These are phyloP conservation scores for Drosophila flavopinicola DNA, from an alignment of 2,888 invertebrate genomes.

Conservation along the genomic window DNA sequence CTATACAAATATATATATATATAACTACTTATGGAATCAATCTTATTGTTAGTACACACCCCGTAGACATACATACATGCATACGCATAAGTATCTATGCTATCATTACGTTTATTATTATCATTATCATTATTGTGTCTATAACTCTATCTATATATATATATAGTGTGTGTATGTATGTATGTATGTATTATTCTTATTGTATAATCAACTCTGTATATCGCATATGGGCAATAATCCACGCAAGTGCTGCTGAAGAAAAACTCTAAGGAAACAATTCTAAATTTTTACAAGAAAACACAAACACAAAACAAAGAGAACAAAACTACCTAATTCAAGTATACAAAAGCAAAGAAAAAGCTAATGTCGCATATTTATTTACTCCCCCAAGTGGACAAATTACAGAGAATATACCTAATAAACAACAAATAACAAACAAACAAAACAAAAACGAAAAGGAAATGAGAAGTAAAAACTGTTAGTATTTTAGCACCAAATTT, in stretches of 20 bases:
- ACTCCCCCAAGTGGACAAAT: slow-evolving; percentile 39
- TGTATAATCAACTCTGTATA: slow-evolving; percentile 56
- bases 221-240: slow-evolving; percentile 66
- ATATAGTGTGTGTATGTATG: slow-evolving; percentile 34
- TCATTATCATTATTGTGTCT: slow-evolving; percentile 49
- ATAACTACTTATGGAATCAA: slow-evolving; percentile 45
- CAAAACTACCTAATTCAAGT: slow-evolving; percentile 63
- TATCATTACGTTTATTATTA: slow-evolving; percentile 55
- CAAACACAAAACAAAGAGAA: slow-evolving; percentile 52
- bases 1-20: slow-evolving; percentile 21
- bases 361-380: slow-evolving; percentile 60
- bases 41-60: slow-evolving; percentile 60
- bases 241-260: slow-evolving; percentile 79
- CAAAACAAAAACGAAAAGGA: slow-evolving; percentile 20
- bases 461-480: slow-evolving; percentile 73
- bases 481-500: slow-evolving; percentile 83
- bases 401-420: slow-evolving; percentile 41
- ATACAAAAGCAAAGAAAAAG: slow-evolving; percentile 58
- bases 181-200: slow-evolving; percentile 31
- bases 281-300: slow-evolving; percentile 70
- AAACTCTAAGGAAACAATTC: slow-evolving; percentile 61
- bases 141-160: slow-evolving; percentile 33
- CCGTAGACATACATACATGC: slow-evolving; percentile 30
- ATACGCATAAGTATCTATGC: slow-evolving; percentile 31
- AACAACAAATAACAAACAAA: slow-evolving; percentile 39